Evolutionary conservation across 92 coral and sea anemone genomes (phyloP), one percentile per base, ranked within the genome.

Genomic region (Heliopora coerulea): DNA sequence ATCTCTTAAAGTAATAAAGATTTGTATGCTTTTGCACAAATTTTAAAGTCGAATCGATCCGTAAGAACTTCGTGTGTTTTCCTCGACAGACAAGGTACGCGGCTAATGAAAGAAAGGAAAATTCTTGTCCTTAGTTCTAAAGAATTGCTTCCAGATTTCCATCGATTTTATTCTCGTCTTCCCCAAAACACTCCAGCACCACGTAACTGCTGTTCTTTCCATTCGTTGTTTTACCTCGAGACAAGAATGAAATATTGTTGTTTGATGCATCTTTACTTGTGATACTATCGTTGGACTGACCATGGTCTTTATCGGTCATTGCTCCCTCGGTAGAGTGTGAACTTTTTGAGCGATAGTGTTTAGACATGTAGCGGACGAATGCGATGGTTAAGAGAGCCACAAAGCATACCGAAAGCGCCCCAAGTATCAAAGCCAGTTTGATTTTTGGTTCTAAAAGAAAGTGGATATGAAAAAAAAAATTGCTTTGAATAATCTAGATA

Each of bases 201-300:
- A 69, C 76, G n/a, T 69, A 69, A 29, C 76, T 69, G 48, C 76
- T 56, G 52, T 48, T 30, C 11, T 69, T 69, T 25, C 76, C 62
- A 26, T 69, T 52, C 62, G 33, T 3, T 8, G 42, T 29, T 52
- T 69, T 69, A 13, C 37, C 31, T 24, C 24, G 61, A n/a, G 62
- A 44, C 27, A 69, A 49, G 76, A 69, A 69, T 11, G 56, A 26
- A 50, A 49, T 13, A 15, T 69, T 69, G 76, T 69, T 69, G 34
- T 69, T 69, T 19, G 76, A 49, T 2, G 62, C 49, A 33, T 54
- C 56, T 31, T 49, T 49, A 29, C 56, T 31, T 18, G 60, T 27
- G 4, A 69, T 61, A 40, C 76, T 69, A 1, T 54, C 62, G 62
- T 20, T 49, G 61, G 76, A 69, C 13, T 66, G 41, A 24, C 35